Evolutionary conservation across 2,113 vertebrate species (phyloP).

Genomic region (Lichenostomus cassidix): DNA sequence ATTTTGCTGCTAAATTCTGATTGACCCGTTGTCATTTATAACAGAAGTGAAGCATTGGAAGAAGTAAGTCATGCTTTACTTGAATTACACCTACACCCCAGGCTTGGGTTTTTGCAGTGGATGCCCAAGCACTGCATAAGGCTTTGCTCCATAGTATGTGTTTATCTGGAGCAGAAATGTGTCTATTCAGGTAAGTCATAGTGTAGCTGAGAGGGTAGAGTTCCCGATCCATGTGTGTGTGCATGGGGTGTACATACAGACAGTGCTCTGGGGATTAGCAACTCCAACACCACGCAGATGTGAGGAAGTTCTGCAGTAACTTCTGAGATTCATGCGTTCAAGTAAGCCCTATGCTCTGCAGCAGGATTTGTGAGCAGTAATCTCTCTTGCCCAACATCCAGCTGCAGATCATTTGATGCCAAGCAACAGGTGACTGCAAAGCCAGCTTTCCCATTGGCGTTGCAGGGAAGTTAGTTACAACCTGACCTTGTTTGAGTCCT

Average conservation of each 20-base stretch:
- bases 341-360: neutral
- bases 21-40: no score
- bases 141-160: rapidly evolving
- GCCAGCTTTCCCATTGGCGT: rapidly evolving
- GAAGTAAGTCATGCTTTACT: neutral
- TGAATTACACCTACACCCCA: neutral
- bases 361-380: neutral
- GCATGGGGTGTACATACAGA: rapidly evolving
- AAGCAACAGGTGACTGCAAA: neutral
- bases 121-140: neutral
- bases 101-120: neutral
- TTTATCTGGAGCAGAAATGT: neutral
- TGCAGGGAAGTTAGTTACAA: neutral
- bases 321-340: rapidly evolving
- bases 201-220: neutral
- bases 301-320: neutral
- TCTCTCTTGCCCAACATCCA: rapidly evolving
- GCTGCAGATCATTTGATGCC: neutral
- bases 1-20: no score
- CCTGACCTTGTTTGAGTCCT: neutral
- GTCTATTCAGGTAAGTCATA: neutral
- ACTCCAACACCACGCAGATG: rapidly evolving
- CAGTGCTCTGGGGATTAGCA: rapidly evolving
- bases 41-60: neutral
- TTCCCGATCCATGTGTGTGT: rapidly evolving